Evolutionary conservation across 2,797 vertebrate species (phyloP), one percentile per base, ranked within the genome.

Genomic region (Sebastes oblongus): DNA sequence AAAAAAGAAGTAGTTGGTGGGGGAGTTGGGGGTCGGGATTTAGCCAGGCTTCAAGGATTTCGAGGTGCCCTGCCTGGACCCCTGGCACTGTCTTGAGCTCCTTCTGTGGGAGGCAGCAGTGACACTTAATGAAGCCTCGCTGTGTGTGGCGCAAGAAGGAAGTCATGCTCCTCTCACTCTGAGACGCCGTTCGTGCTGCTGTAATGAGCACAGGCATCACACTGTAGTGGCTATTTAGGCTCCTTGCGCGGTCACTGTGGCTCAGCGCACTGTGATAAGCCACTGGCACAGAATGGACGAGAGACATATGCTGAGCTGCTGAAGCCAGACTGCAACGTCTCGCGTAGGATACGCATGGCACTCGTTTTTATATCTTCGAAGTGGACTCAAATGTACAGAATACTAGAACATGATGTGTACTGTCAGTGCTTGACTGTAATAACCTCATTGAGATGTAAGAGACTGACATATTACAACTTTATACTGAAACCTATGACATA

Each of bases 181-280:
- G 34, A 87, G 66, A 84, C 39, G 75, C 67, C 60, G 56, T 72
- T 73, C n/a, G 32, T 29, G 78, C 76, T 9, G 70, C 72, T 66
- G 80, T 89, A 89, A 92, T 80, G 85, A 92, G 89, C 74, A 5
- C 72, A 13, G 86, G 71, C 87, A 29, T 70, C 80, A 66, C 18
- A 75, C 75, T 81, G 81, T 6, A 61, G 84, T 8, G 66, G 82
- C 80, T 55, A 59, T 72, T 75, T 65, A 62, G 75, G 72, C 77
- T 89, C 77, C 66, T 85, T 1, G 24, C 60, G 42, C 64, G 82
- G 74, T 82, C 89, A 71, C 25, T 20, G 71, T 12, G 12, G 75
- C 81, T 82, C 87, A 82, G 67, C 7, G 84, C 2, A 4, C 80
- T 14, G 62, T 22, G 74, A 78, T 75, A 29, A 84, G 75, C 68